phyloP scores from a whole-genome alignment of 2,888 invertebrate species.

The Melanotus villosus region DNA sequence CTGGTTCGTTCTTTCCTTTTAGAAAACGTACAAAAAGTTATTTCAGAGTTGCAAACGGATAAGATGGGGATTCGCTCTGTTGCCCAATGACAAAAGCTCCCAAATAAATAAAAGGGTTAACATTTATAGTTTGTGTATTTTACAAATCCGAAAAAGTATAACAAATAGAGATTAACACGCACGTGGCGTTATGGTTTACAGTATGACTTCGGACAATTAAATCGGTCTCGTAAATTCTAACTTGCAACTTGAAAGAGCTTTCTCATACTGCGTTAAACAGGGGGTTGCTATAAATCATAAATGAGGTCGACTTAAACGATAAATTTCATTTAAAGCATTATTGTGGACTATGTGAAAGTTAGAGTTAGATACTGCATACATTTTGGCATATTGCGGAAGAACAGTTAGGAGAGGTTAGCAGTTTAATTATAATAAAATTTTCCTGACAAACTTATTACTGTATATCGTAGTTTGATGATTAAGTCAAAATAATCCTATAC shows the following conservation, averaged over 20 bases:
- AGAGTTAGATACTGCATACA: constrained; percentile 26
- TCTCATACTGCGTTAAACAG: constrained; percentile 41
- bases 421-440: too few relatives aligned
- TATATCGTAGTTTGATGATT: too few relatives aligned
- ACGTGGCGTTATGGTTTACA: neutral
- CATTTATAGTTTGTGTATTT: constrained; percentile 1
- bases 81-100: constrained; percentile 15
- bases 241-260: constrained; percentile 33
- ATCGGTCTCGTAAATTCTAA: constrained; percentile 40
- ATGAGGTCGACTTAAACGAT: constrained; percentile 34
- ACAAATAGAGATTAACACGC: constrained; percentile 16
- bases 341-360: constrained; percentile 31
- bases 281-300: constrained; percentile 39
- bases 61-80: constrained; percentile 7
- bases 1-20: constrained; percentile 4
- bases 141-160: constrained; percentile 4
- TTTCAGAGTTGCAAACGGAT: constrained; percentile 10
- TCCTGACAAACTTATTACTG: too few relatives aligned
- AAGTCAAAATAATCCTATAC: too few relatives aligned
- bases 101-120: neutral
- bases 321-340: constrained; percentile 42
- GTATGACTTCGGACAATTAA: constrained; percentile 26
- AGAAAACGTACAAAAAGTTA: constrained; percentile 8
- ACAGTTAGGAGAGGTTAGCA: neutral
- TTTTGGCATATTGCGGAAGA: constrained; percentile 24